Base-by-base conservation (phyloP, 2,797 vertebrate genomes). In the Squalus acanthias region DNA sequence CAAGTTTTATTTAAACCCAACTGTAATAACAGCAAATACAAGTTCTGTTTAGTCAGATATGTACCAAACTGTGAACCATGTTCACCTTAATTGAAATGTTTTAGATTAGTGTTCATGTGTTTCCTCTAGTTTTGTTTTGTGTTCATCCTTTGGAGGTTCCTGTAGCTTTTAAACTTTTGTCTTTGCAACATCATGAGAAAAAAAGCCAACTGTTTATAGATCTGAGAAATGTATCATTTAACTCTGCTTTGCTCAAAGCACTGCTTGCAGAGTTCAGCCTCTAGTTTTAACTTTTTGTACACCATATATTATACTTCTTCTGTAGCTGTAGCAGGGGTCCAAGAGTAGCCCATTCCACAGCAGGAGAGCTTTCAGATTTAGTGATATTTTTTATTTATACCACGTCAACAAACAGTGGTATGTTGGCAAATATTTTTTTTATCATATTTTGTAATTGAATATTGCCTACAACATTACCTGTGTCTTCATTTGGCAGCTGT, bases 71-170 rank as follows among this genome's bases (percentile, higher is more conserved):
- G 94, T 95, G 94, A 72, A 95, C 94, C 70, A 60, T 95, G 94
- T 95, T 95, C 94, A 95, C 94, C 53, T 95, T 76, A 95, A 76
- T 95, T 95, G 94, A 95, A 95, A 95, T 95, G 70, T 76, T 95
- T 92, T 95, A 76, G 94, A 95, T 76, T 76, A 57, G 53, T 95
- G 94, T 95, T 76, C 26, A 63, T 95, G 94, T 95, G 70, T 95
- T 95, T 74, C 93, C 24, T 95, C 93, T 67, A 88, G 50, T 91
- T 63, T 63, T 95, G 50, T 53, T 76, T 74, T 53, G 29, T 22
- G n/a, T 69, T 93, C 91, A 69, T 69, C 63, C 63, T 24, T 76
- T 95, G 46, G 50, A 95, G 39, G 46, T 74, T 74, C 46, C 50
- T 33, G 50, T 53, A 72, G 70, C 70, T 95, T 95, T n/a, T 74